A percentile compares a stretch with the other conserved stretches of the same genome.
phyloP scores from a whole-genome alignment of 1,140 invertebrate genomes.

The Zelostemma sp. region DNA sequence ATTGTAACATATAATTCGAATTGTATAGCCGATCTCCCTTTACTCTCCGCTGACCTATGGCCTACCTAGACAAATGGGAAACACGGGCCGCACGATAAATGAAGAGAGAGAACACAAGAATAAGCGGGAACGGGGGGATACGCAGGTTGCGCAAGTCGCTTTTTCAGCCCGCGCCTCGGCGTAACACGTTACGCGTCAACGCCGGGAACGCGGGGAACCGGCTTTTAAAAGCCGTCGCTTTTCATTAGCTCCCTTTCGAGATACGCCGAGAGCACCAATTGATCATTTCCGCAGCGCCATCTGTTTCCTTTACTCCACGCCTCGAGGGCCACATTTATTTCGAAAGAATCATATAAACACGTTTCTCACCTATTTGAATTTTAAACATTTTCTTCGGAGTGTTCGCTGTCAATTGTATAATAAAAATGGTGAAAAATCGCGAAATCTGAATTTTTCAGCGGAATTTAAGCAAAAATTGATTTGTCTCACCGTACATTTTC shows the following conservation, averaged over 20 bases:
- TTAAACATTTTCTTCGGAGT: no score
- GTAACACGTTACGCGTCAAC: conserved; percentile 4
- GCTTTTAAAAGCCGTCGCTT: background rate
- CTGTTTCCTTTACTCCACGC: background rate
- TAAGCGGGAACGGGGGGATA: background rate
- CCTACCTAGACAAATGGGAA: background rate
- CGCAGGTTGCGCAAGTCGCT: background rate
- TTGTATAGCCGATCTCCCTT: background rate
- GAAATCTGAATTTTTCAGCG: no score
- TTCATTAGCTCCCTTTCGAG: background rate
- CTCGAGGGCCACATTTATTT: no score
- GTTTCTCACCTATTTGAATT: background rate
- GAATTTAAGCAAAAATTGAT: no score
- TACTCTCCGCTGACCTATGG: background rate
- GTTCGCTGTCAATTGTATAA: no score
- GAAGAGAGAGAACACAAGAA: background rate
- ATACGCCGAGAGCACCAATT: background rate
- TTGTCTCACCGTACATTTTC: no score
- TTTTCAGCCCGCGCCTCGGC: background rate
- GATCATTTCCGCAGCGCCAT: background rate
- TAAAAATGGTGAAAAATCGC: no score
- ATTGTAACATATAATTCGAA: conserved; percentile 3
- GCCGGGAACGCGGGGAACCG: background rate
- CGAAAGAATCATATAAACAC: background rate
- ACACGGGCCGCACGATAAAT: background rate